Evolutionary conservation across 30 jellyfish, hydroid and myxozoan genomes (phyloP).

Genomic region (Turritopsis rubra): DNA sequence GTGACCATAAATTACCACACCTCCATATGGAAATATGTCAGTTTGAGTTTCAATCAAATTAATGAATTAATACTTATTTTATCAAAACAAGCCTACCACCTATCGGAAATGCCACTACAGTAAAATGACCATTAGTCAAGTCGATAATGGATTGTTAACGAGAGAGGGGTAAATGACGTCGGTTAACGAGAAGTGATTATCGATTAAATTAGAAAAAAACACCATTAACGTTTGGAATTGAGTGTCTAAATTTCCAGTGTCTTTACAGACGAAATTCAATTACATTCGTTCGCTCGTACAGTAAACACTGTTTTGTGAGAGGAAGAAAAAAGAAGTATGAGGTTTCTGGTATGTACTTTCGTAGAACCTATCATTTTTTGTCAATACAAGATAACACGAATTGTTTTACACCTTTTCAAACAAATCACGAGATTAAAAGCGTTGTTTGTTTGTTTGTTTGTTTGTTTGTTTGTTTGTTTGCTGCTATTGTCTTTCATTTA

Average conservation of each 20-base stretch:
- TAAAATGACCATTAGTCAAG: background rate
- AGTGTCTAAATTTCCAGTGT: background rate
- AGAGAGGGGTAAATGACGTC: background rate
- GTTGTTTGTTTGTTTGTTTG: background rate
- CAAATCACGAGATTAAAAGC: too few species aligned
- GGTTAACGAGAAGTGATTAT: background rate
- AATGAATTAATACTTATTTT: too few species aligned
- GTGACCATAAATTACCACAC: too few species aligned
- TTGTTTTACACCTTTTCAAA: too few species aligned
- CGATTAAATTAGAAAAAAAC: background rate
- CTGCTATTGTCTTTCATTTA: background rate
- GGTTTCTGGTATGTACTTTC: background rate
- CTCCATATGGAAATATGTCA: too few species aligned
- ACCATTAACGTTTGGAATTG: background rate
- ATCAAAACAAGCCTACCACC: background rate
- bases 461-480: background rate
- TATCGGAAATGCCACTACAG: background rate
- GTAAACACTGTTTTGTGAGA: too few species aligned
- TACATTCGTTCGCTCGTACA: background rate
- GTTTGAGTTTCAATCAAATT: too few species aligned
- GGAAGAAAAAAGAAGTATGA: background rate
- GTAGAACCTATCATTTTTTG: too few species aligned
- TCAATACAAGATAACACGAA: too few species aligned
- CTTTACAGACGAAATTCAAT: background rate
- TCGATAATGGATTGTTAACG: background rate